Evolutionary conservation across 2,797 vertebrate species (phyloP).

Genomic region (Erithacus rubecula): DNA sequence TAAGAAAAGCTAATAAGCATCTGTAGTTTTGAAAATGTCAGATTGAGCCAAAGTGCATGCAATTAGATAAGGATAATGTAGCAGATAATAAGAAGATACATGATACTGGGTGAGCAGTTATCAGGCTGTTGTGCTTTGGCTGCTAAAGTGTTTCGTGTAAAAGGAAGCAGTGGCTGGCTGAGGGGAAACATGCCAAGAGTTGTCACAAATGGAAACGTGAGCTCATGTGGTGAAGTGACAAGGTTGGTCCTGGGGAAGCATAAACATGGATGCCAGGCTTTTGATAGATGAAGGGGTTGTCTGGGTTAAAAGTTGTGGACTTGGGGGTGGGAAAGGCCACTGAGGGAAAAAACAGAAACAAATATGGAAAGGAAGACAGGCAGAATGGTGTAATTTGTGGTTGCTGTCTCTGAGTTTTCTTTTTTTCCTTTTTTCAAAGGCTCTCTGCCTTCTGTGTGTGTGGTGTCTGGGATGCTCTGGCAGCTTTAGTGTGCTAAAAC

Average conservation of each 20-base stretch:
- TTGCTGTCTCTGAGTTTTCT: not conserved
- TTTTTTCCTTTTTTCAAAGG: not conserved
- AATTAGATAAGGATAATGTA: constrained; percentile 54
- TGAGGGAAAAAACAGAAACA: not conserved
- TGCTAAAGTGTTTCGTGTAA: not conserved
- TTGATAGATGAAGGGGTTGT: not conserved
- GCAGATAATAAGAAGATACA: constrained; percentile 17
- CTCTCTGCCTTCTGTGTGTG: not conserved
- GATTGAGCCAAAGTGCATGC: constrained; percentile 30
- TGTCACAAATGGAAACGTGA: not conserved
- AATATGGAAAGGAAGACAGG: not conserved
- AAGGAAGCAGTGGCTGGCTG: not conserved
- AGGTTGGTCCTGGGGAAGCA: not conserved
- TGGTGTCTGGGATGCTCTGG: not conserved
- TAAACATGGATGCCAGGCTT: not conserved
- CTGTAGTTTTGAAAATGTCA: constrained; percentile 41
- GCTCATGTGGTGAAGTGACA: not conserved
- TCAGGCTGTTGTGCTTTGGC: constrained; percentile 19
- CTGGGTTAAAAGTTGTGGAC: not conserved
- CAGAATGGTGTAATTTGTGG: not conserved
- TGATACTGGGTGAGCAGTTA: not conserved
- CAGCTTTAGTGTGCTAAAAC: not conserved
- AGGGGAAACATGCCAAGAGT: not conserved
- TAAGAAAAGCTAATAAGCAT: constrained; percentile 48
- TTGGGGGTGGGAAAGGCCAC: not conserved